phyloP scores from a whole-genome alignment of 2,113 vertebrate genomes.

The Stigmatopora nigra region DNA sequence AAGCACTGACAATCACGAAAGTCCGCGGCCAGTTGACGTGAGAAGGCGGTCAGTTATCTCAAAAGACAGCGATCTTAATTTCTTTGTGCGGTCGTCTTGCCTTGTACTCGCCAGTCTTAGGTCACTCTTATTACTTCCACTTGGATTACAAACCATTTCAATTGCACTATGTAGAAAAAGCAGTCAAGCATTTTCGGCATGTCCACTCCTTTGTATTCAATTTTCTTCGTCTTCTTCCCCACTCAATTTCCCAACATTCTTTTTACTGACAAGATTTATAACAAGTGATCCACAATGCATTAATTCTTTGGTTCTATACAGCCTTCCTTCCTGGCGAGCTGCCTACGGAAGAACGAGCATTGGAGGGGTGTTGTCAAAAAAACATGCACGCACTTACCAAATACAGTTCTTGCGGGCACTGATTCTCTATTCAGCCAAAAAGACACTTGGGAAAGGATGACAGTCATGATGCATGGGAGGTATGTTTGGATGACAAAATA shows the following conservation, averaged over 20 bases:
- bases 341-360: not conserved
- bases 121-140: conserved; percentile 36
- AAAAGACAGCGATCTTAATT: not conserved
- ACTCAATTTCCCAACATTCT: not conserved
- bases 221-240: not conserved
- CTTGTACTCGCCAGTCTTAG: conserved; percentile 1
- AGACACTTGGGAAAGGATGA: conserved; percentile 97
- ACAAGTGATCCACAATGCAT: conserved; percentile 6
- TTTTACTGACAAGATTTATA: not conserved
- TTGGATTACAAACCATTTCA: conserved; percentile 24
- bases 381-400: conserved; percentile 76
- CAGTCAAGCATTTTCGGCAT: conserved; percentile 3
- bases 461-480: conserved; percentile 98
- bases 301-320: not conserved
- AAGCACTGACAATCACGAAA: not conserved
- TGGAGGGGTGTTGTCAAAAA: not conserved
- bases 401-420: conserved; percentile 94
- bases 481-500: conserved; percentile 99
- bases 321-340: not conserved
- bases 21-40: not conserved
- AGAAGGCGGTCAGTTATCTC: not conserved
- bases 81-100: not conserved
- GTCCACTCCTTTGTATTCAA: not conserved
- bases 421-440: conserved; percentile 99
- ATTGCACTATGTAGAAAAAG: conserved; percentile 13